These are phyloP conservation scores for Oryzias dopingdopingensis DNA, from an alignment of 2,797 vertebrate species.

Conservation along the genomic window DNA sequence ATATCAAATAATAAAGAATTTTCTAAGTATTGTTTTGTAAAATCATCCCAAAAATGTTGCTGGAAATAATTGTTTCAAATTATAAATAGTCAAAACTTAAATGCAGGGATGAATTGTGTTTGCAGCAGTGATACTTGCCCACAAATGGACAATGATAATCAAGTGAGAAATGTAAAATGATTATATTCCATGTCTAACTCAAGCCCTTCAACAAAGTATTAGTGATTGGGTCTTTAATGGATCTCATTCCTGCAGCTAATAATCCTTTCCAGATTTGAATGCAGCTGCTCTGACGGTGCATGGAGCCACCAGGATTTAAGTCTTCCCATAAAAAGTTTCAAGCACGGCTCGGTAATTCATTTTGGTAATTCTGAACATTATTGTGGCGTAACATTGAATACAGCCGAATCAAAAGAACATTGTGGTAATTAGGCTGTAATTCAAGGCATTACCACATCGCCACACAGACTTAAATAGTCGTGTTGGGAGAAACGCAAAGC, in stretches of 20 bases:
- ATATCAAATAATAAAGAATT: no score
- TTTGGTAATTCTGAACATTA: constrained; percentile 79
- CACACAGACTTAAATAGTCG: constrained; percentile 97
- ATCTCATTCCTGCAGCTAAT: constrained; percentile 67
- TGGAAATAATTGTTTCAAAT: no score
- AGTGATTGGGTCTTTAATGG: constrained; percentile 68
- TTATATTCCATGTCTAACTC: constrained; percentile 42
- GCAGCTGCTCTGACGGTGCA: constrained; percentile 56
- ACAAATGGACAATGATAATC: constrained; percentile 33
- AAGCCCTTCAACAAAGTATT: constrained; percentile 60
- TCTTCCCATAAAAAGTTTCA: constrained; percentile 72
- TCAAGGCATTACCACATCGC: constrained; percentile 94
- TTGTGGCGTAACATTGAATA: constrained; percentile 88
- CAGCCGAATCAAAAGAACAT: constrained; percentile 99
- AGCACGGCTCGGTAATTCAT: constrained; percentile 76
- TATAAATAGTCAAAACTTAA: no score
- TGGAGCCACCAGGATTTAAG: constrained; percentile 61
- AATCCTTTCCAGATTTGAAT: constrained; percentile 65
- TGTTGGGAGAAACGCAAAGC: constrained; percentile 98
- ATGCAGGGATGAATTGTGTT: constrained; percentile 11
- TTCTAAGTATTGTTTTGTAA: no score
- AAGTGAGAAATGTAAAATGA: constrained; percentile 31
- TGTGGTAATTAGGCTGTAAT: constrained; percentile 99
- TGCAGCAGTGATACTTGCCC: constrained; percentile 23
- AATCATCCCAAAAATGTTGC: no score